Evolutionary conservation across 64 coral and sea anemone species (phyloP), one percentile per base, ranked within the genome.

Genomic region (Pocillopora damicornis): DNA sequence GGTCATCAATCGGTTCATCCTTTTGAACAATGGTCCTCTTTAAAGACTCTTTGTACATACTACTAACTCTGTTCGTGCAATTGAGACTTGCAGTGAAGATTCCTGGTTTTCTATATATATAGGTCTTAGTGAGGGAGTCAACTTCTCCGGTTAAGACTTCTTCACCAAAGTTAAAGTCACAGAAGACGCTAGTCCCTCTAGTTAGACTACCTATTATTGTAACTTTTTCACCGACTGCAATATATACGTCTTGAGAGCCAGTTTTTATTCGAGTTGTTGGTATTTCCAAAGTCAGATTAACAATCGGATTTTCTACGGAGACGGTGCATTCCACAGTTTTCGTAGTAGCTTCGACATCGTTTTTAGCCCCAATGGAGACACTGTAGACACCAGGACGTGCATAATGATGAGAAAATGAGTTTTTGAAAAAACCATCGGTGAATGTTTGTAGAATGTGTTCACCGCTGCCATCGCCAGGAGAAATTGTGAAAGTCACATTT

Each of bases 161-260:
- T 38, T 92, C 83, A 4, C 83, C 90, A 73, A 92, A 92, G 58
- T 92, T 76, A 72, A 73, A 86, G 14, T 35, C 4, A 34, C 66
- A 92, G 6, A 25, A 73, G 1, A 77, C 82, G 0, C 35, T 77
- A 22, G 90, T 92, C 16, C 90, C 90, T 18, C 22, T 37, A 13
- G 17, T 35, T 13, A 92, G 37, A 18, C 25, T 11, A 56, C 38
- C 60, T 30, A 58, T 22, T 11, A 77, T 20, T 11, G 15, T 87
- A 38, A 92, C 63, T 34, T 18, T 69, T 58, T 92, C 90, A 17
- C 75, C 83, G 20, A 79, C 35, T 8, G 90, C 83, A 64, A 92
- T 76, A 30, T 79, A 92, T 16, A 87, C 37, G 6, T 71, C 20
- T 13, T 80, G 76, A 60, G 75, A 65, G 14, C 83, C 75, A 79